These are phyloP conservation scores for Zosterops borbonicus DNA, from an alignment of 2,113 vertebrate species.

Conservation along the genomic window DNA sequence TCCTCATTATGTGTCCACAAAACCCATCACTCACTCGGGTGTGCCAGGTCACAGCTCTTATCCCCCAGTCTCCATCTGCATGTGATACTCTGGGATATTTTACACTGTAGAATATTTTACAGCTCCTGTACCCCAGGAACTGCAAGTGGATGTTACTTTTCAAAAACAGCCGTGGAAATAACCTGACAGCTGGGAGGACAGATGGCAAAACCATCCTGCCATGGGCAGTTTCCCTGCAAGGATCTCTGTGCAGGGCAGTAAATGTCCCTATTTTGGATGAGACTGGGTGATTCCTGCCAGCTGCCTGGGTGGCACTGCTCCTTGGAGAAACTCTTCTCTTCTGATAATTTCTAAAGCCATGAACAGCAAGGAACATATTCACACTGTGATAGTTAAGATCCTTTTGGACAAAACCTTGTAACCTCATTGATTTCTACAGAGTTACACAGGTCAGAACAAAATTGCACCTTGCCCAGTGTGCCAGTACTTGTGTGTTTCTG, in stretches of 20 bases:
- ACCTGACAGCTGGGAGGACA: background rate
- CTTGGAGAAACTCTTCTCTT: background rate
- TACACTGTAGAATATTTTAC: background rate
- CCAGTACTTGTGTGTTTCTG: background rate
- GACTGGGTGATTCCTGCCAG: background rate
- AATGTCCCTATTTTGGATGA: background rate
- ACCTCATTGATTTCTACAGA: background rate
- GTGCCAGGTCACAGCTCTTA: background rate
- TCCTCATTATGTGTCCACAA: background rate
- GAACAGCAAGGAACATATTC: background rate
- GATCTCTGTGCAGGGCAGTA: background rate
- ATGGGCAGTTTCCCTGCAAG: fast-evolving
- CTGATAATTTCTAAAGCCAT: background rate
- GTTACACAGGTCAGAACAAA: background rate
- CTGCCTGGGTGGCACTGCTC: background rate
- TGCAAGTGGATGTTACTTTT: background rate
- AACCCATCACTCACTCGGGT: background rate
- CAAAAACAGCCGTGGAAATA: background rate
- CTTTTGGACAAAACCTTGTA: background rate
- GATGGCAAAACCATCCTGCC: background rate
- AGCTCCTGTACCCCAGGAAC: background rate
- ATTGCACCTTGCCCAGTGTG: background rate
- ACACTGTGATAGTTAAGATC: background rate
- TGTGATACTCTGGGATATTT: fast-evolving
- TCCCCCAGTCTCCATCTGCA: background rate